Evolutionary conservation across 2,888 invertebrate species (phyloP), one percentile per base, ranked within the genome.

Genomic region (Hydraecia micacea): DNA sequence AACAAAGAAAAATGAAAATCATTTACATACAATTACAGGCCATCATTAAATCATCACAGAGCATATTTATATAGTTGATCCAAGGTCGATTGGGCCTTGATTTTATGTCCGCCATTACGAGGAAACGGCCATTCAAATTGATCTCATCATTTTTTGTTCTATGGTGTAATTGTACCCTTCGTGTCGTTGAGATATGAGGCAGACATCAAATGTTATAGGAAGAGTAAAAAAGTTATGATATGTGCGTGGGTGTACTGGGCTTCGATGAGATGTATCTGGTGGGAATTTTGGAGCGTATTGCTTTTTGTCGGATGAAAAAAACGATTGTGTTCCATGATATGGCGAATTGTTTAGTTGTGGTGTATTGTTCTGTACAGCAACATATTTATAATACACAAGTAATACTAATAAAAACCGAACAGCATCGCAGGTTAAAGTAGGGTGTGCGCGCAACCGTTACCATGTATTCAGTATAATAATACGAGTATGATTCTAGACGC

Each of bases 41-140:
- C 21, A 42, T 13, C 52, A 83, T 81, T 81, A 69, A 72, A 42
- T 36, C 63, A 75, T 86, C 76, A 42, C 32, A 25, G 49, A 42
- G 36, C 21, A 77, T 70, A 67, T 83, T 70, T 70, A 58, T 66
- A 71, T 32, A 36, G 77, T 70, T 52, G 39, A 52, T 63, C 39
- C 73, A 86, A 88, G 88, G 88, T 81, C 81, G 52, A 74, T 75
- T 1, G 42, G 81, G 73, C 82, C 90, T 89, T 90, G 88, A 87
- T 83, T 80, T 81, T 75, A 85, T 85, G 80, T 55, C 73, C 75
- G 32, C 39, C 68, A 75, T 71, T 83, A 90, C 84, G 66, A 91
- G 90, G 91, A 90, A 91, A 85, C 85, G 63, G 62, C 77, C 66
- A 58, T 77, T 81, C 77, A 83, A 39, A 84, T 83, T 76, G 83